Base-by-base conservation (phyloP, 2,113 vertebrate species). In the Platichthys flesus region DNA sequence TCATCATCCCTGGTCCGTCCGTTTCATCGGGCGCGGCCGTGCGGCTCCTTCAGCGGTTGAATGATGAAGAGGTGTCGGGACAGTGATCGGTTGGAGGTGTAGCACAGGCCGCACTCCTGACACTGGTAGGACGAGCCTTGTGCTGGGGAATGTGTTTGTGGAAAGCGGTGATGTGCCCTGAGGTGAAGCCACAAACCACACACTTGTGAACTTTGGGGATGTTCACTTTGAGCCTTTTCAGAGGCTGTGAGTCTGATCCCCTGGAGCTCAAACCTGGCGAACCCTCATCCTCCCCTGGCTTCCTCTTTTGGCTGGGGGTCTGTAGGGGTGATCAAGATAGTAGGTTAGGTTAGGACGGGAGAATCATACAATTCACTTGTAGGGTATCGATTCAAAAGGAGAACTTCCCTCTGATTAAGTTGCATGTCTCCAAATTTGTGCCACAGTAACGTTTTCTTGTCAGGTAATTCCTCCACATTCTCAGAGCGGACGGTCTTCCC, bases 171-270 rank as follows among this genome's bases (percentile, higher is more conserved):
- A 97, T 92, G 67, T 98, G 96, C 77, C 98, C 97, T 0, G 96
- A 97, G 74, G 95, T 96, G 78, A 97, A 97, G 92, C 96, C 94
- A 15, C 98, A 99, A 61, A 97, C 96, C 0, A 97, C 97, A 54
- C 98, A 99, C 74, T 97, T 96, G 92, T 97, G 96, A 12, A 97
- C 96, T 92, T 99, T 99, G 24, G 96, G 96, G 69, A 99, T 96
- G 21, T 98, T 98, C 23, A 99, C 98, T 91, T 99, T 99, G 9
- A 98, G 94, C 85, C 98, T 98, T 85, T 99, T 99, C 79, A 99
- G 59, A 0, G 97, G 97, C 81, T 97, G 97, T 0, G 95, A 95
- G 94, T 64, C 94, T 0, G 94, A 92, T 47, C 92, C 94, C 37
- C 95, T 88, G n/a, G 94, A 91, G 66, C 92, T 89, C 81, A 95